These are phyloP conservation scores for Mustela nigripes DNA, from an alignment of 2,113 vertebrate genomes.

Conservation along the genomic window DNA sequence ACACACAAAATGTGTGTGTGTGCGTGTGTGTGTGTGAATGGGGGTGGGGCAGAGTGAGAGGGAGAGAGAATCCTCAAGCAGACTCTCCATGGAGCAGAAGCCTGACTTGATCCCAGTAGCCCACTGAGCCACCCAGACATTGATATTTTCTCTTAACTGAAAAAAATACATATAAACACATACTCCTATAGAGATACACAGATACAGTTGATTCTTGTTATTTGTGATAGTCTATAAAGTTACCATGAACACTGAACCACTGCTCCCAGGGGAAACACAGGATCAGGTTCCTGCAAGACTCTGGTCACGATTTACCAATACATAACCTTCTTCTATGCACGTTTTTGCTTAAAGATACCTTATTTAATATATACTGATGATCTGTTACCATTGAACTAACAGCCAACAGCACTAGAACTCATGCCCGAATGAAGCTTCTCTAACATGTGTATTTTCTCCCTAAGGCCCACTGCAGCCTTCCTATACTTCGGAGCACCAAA, in stretches of 20 bases:
- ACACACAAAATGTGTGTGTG: too few relatives aligned
- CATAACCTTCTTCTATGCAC: background rate
- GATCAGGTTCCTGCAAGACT: background rate
- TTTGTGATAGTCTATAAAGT: background rate
- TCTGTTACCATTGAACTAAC: background rate
- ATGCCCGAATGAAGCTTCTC: background rate
- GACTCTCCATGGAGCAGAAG: background rate
- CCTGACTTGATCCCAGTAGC: background rate
- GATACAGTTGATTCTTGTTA: background rate
- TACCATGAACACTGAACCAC: background rate
- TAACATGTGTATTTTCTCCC: background rate
- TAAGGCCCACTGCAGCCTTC: background rate
- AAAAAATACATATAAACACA: background rate
- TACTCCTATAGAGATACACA: background rate
- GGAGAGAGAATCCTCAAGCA: background rate
- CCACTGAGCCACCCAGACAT: background rate
- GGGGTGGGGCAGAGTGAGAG: background rate
- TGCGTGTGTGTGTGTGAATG: background rate
- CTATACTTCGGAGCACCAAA: background rate
- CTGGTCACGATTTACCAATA: background rate
- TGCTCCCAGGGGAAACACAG: background rate
- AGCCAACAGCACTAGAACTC: background rate
- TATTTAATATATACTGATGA: background rate
- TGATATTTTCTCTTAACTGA: background rate
- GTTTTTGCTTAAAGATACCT: slow-evolving; percentile 1